These are phyloP conservation scores for Cynopterus brachyotis DNA, from an alignment of 2,113 vertebrate genomes.

Conservation along the genomic window DNA sequence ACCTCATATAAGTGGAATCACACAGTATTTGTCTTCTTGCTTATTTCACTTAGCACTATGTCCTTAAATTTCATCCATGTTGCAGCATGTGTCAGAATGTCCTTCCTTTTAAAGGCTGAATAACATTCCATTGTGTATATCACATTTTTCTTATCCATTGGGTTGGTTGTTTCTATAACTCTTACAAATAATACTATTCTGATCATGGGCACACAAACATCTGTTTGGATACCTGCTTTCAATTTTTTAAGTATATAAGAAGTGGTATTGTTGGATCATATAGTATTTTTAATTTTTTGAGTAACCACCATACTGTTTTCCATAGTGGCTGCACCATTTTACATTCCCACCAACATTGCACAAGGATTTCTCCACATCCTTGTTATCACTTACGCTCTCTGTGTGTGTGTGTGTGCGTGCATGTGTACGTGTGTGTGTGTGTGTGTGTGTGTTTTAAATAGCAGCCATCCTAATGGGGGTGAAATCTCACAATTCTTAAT, in stretches of 20 bases:
- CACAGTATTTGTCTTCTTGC: neutral
- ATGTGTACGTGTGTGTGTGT: neutral
- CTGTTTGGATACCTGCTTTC: neutral
- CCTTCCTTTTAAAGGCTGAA: neutral
- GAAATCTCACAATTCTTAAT: neutral
- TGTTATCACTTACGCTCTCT: neutral
- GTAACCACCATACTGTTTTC: neutral
- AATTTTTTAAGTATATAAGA: neutral
- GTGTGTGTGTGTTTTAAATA: neutral
- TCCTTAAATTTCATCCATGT: neutral
- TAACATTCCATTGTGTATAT: neutral
- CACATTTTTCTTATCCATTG: neutral
- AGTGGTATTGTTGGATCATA: neutral
- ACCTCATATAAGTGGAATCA: neutral
- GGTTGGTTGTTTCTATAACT: neutral
- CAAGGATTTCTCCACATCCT: neutral
- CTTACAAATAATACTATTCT: neutral
- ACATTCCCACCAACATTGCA: neutral
- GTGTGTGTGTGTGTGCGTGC: neutral
- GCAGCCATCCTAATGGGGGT: neutral
- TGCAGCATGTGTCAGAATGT: neutral
- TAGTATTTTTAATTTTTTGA: neutral
- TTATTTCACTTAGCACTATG: neutral
- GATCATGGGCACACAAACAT: neutral
- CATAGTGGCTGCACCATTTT: neutral